Evolutionary conservation across 2,888 invertebrate species (phyloP).

Genomic region (Leucozona laternaria): DNA sequence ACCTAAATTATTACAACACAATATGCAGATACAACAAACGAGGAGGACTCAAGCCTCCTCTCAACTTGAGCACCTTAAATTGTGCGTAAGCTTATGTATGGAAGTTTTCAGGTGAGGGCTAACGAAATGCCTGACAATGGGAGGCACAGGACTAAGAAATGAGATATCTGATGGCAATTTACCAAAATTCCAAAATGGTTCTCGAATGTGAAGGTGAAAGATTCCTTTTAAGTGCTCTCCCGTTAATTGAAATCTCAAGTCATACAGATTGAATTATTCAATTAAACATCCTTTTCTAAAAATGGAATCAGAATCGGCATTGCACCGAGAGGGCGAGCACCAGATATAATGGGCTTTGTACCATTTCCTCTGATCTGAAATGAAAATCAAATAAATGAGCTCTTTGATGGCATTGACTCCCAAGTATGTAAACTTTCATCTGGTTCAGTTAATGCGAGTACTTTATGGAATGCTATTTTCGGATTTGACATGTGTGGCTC

Average conservation of each 20-base stretch:
- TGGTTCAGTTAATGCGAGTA: constrained; percentile 55
- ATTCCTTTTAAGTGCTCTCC: constrained; percentile 24
- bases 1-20: not conserved
- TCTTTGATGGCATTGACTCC: constrained; percentile 71
- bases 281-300: constrained; percentile 56
- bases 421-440: constrained; percentile 66
- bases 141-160: constrained; percentile 8
- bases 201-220: constrained; percentile 7
- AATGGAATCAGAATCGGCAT: constrained; percentile 40
- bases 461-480: constrained; percentile 70
- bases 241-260: constrained; percentile 58
- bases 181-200: constrained; percentile 23
- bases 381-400: constrained; percentile 60
- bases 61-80: not conserved
- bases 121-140: not conserved
- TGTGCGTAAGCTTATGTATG: not conserved
- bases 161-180: constrained; percentile 8
- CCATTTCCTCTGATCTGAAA: constrained; percentile 55
- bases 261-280: constrained; percentile 44
- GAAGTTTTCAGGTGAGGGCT: constrained; percentile 2
- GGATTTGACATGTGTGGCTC: constrained; percentile 72
- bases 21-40: not conserved
- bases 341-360: constrained; percentile 51
- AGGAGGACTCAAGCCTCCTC: not conserved
- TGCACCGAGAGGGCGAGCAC: constrained; percentile 8